Evolutionary conservation across 2,113 vertebrate genomes (phyloP).

Genomic region (Anthoscopus minutus): DNA sequence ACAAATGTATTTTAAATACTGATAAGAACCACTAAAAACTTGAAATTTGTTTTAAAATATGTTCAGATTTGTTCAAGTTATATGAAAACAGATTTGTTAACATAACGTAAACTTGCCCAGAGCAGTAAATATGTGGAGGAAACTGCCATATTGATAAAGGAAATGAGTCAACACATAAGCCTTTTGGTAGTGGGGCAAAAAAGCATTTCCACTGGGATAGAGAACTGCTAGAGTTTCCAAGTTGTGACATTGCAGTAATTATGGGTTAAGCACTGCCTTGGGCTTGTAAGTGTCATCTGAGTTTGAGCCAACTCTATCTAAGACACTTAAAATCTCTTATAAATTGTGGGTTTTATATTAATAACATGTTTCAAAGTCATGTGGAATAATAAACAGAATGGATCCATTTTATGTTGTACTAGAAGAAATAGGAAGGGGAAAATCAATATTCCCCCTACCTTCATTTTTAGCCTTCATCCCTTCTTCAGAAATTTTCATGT

Average conservation of each 20-base stretch:
- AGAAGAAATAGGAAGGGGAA: background rate
- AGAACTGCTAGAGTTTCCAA: slow-evolving; percentile 86
- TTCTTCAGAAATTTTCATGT: background rate
- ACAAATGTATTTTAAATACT: background rate
- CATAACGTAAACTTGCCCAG: slow-evolving; percentile 69
- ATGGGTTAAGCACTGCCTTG: slow-evolving; percentile 94
- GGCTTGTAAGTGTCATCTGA: slow-evolving; percentile 79
- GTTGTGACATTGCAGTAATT: slow-evolving; percentile 87
- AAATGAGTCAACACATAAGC: slow-evolving; percentile 88
- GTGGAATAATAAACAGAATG: background rate
- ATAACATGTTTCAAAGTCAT: slow-evolving; percentile 37
- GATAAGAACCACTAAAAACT: background rate
- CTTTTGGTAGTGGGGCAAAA: slow-evolving; percentile 74
- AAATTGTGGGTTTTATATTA: slow-evolving; percentile 47
- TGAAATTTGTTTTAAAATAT: slow-evolving; percentile 22
- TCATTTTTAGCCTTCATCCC: slow-evolving; percentile 10
- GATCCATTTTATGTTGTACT: background rate
- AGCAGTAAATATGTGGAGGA: slow-evolving; percentile 87
- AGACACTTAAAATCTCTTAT: slow-evolving; percentile 72
- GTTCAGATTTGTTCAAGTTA: slow-evolving; percentile 24
- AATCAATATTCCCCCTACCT: background rate
- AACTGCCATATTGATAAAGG: slow-evolving; percentile 85
- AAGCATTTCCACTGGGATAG: slow-evolving; percentile 81
- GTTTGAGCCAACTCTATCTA: slow-evolving; percentile 75
- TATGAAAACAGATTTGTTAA: slow-evolving; percentile 44